Percentiles rank a stretch among this genome's conserved stretches.
Conservation (phyloP, 2,888 invertebrate genomes). For the Lepidochitona cinerea region DNA sequence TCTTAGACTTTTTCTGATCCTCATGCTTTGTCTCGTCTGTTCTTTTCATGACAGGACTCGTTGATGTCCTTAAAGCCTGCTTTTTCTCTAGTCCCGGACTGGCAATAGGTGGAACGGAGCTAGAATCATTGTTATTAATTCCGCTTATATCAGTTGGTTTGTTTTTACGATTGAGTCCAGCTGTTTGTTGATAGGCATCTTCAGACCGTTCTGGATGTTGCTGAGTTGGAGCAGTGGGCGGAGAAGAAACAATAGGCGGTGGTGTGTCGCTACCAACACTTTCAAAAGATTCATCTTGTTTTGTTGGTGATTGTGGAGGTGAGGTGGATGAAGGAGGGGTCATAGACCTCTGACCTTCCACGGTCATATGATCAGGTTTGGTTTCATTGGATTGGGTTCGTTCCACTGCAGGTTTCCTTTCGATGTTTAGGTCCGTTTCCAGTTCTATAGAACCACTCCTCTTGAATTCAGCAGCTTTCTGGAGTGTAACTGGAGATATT, state of each 20-base stretch:
- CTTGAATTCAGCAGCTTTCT: conserved; percentile 55
- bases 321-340: background rate
- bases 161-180: background rate
- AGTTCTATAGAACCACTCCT: conserved; percentile 29
- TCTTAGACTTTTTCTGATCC: conserved; percentile 83
- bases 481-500: conserved; percentile 42
- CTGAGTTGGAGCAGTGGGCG: background rate
- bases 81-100: conserved; percentile 1
- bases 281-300: background rate
- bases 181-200: background rate
- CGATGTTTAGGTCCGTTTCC: background rate
- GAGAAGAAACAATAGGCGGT: background rate
- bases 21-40: conserved; percentile 1
- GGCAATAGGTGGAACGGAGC: background rate
- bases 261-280: background rate
- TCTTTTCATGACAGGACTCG: background rate
- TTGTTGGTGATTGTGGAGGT: background rate
- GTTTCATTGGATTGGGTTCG: background rate
- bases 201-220: background rate
- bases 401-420: background rate
- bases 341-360: background rate
- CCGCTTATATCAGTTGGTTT: background rate
- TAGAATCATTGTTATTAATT: background rate
- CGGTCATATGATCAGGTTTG: background rate
- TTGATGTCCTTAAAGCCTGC: background rate